These are phyloP conservation scores for Ammodytes dubius DNA, from an alignment of 2,113 vertebrate genomes.

Conservation along the genomic window DNA sequence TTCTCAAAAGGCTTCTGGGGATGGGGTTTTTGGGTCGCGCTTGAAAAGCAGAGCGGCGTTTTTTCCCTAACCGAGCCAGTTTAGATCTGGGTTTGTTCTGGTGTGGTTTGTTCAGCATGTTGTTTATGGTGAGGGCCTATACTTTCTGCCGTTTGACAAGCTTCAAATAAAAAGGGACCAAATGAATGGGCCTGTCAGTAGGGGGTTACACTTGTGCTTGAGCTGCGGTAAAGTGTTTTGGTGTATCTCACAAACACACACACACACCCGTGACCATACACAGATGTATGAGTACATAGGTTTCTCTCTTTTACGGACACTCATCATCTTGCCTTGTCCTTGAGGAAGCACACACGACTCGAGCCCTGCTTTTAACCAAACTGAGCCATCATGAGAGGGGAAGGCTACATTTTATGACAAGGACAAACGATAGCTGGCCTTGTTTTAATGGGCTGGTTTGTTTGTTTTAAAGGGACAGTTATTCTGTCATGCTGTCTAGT, in stretches of 20 bases:
- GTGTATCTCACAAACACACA: background rate
- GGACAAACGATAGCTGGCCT: constrained; percentile 61
- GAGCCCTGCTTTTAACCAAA: constrained; percentile 59
- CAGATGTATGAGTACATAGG: constrained; percentile 46
- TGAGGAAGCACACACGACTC: constrained; percentile 52
- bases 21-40: constrained; percentile 59
- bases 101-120: constrained; percentile 86
- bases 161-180: constrained; percentile 83
- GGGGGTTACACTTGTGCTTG: constrained; percentile 74
- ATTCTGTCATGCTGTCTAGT: constrained; percentile 41
- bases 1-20: constrained; percentile 52
- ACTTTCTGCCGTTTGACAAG: constrained; percentile 82
- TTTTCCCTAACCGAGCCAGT: constrained; percentile 52
- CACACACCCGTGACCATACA: constrained; percentile 25
- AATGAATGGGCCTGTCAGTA: constrained; percentile 83
- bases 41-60: constrained; percentile 46
- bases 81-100: constrained; percentile 79
- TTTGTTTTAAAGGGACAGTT: constrained; percentile 67
- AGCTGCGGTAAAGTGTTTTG: constrained; percentile 58
- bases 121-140: constrained; percentile 84
- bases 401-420: constrained; percentile 63
- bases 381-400: constrained; percentile 50
- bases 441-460: constrained; percentile 69
- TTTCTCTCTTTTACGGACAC: constrained; percentile 44
- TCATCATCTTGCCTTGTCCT: constrained; percentile 44